Conservation (phyloP, 2,113 vertebrate genomes). For the Alexandromys fortis region DNA sequence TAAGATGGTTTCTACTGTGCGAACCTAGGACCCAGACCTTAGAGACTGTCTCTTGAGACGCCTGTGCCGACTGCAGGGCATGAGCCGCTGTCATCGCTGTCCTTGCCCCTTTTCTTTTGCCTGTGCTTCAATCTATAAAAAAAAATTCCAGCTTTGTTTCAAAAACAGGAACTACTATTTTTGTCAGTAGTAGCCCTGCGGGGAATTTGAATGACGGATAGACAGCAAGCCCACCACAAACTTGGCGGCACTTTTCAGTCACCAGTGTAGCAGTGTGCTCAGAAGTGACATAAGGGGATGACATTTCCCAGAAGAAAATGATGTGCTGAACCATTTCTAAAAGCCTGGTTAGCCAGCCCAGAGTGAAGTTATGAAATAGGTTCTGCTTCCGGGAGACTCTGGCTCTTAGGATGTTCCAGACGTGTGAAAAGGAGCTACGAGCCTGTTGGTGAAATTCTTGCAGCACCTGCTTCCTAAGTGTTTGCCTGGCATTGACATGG, state of each 20-base stretch:
- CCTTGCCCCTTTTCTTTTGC: background rate
- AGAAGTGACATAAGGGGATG: conserved; percentile 68
- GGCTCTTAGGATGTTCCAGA: background rate
- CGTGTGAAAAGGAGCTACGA: background rate
- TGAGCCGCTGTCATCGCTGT: background rate
- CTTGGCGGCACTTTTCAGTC: conserved; percentile 16
- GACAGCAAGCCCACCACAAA: conserved; percentile 21
- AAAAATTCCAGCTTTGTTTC: background rate
- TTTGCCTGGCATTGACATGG: conserved; percentile 20
- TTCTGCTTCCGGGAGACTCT: conserved; percentile 8
- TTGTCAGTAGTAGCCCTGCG: background rate
- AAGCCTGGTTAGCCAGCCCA: conserved; percentile 39
- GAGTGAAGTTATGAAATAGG: conserved; percentile 41
- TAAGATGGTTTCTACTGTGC: background rate
- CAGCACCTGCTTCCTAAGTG: conserved; percentile 30
- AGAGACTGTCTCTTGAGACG: no score
- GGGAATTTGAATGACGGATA: background rate
- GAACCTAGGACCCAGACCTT: background rate
- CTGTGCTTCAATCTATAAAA: background rate
- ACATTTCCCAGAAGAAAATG: conserved; percentile 73
- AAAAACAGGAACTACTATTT: conserved; percentile 5
- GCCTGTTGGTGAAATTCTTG: conserved; percentile 31
- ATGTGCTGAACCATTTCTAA: conserved; percentile 60
- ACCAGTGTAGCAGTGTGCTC: conserved; percentile 44
- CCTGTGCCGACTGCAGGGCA: background rate